A percentile compares a stretch with the other conserved stretches of the same genome.
phyloP scores from a whole-genome alignment of 2,888 invertebrate species.

The Germaria angustata region DNA sequence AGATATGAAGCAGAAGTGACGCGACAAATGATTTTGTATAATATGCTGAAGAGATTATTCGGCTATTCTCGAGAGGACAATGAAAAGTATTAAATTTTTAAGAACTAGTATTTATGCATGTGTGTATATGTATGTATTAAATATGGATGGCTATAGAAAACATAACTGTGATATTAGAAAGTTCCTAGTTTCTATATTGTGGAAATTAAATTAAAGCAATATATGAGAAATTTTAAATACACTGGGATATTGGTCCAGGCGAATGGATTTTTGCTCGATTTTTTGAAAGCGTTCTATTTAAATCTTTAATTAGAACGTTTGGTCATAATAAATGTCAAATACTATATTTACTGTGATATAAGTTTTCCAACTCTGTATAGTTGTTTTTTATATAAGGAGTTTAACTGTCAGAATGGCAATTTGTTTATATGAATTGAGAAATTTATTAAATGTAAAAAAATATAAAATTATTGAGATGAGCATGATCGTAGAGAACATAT shows the following conservation, averaged over 20 bases:
- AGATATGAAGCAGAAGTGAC: slow-evolving; percentile 76
- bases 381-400: too few species aligned
- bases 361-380: too few species aligned
- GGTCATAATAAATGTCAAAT: too few species aligned
- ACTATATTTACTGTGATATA: too few species aligned
- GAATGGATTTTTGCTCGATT: neutral
- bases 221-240: slow-evolving; percentile 21
- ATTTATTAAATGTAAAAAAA: too few species aligned
- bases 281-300: neutral
- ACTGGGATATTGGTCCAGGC: neutral
- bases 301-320: too few species aligned
- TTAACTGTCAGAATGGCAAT: too few species aligned
- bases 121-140: too few species aligned
- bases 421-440: too few species aligned
- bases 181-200: slow-evolving; percentile 35
- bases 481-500: too few species aligned
- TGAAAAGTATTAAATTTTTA: slow-evolving; percentile 49
- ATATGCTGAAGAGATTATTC: slow-evolving; percentile 75
- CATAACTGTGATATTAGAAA: slow-evolving; percentile 44
- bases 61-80: slow-evolving; percentile 72
- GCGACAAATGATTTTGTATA: slow-evolving; percentile 76
- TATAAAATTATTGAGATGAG: too few species aligned
- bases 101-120: neutral
- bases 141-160: neutral
- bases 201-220: neutral